Conservation (phyloP, 2,888 invertebrate genomes). For the Troilus luridus region DNA sequence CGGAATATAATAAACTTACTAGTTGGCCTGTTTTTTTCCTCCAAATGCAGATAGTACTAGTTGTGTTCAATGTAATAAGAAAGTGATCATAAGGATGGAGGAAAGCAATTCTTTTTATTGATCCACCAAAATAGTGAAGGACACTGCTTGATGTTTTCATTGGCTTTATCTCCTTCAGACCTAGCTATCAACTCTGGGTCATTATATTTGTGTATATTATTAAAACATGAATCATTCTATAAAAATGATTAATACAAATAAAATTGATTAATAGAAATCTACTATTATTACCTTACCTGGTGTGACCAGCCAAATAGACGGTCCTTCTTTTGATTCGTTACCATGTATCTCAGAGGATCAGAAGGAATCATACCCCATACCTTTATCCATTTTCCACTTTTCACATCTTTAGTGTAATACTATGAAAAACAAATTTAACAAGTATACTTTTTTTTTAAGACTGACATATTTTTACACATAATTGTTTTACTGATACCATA, state of each 20-base stretch:
- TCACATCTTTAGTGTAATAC: background rate
- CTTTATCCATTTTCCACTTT: conserved; percentile 14
- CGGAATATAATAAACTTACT: background rate
- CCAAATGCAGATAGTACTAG: conserved; percentile 17
- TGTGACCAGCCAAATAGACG: conserved; percentile 23
- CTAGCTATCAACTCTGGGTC: background rate
- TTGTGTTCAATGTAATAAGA: background rate
- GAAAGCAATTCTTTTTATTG: conserved; percentile 6
- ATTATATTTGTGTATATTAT: background rate
- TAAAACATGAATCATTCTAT: background rate
- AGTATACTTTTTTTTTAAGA: background rate
- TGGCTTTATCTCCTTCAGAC: conserved; percentile 36
- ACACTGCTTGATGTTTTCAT: background rate
- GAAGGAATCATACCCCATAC: conserved; percentile 20
- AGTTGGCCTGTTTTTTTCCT: conserved; percentile 50
- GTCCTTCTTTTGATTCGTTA: conserved; percentile 1
- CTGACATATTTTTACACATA: no score
- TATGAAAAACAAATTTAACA: background rate
- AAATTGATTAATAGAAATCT: background rate
- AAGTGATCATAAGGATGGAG: conserved; percentile 46
- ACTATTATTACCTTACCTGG: background rate
- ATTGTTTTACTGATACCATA: no score
- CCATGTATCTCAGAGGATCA: background rate
- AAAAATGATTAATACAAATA: background rate
- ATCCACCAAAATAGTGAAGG: conserved; percentile 41